Evolutionary conservation across 2,888 invertebrate species (phyloP).

Genomic region (Schizotus pectinicornis): DNA sequence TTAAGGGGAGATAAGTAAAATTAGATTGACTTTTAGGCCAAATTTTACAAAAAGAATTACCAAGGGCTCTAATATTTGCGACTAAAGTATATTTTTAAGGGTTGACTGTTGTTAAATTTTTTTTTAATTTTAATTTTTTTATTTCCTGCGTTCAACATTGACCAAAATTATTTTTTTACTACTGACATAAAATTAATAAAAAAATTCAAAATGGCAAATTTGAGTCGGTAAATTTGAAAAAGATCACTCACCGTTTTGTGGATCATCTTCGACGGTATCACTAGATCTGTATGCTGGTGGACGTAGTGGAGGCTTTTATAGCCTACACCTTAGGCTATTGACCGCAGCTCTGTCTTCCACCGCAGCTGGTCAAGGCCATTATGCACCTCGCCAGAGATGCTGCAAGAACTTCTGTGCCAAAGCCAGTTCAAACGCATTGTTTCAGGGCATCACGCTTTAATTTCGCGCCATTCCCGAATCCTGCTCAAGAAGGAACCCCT

Average conservation of each 20-base stretch:
- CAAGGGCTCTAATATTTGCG: neutral
- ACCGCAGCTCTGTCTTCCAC: constrained; percentile 31
- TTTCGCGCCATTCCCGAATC: no score
- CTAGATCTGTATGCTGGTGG: constrained; percentile 12
- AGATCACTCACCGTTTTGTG: constrained; percentile 22
- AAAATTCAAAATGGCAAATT: neutral
- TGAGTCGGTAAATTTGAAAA: no score
- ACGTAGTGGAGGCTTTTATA: constrained; percentile 28
- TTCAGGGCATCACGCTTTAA: neutral
- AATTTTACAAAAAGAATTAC: no score
- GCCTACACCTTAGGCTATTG: constrained; percentile 30
- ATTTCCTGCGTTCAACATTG: no score
- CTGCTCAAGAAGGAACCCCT: no score
- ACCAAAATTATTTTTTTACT: no score
- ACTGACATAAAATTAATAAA: neutral
- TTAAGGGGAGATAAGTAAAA: no score
- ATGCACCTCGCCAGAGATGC: constrained; percentile 24
- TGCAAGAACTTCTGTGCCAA: constrained; percentile 21
- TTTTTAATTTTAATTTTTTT: no score
- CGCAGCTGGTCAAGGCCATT: constrained; percentile 36
- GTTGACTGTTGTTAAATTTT: no score
- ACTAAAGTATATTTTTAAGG: neutral
- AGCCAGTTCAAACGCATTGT: constrained; percentile 11
- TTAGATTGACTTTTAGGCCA: no score
- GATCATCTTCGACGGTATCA: constrained; percentile 23